Conservation (phyloP, 2,113 vertebrate genomes). For the Colius striatus region DNA sequence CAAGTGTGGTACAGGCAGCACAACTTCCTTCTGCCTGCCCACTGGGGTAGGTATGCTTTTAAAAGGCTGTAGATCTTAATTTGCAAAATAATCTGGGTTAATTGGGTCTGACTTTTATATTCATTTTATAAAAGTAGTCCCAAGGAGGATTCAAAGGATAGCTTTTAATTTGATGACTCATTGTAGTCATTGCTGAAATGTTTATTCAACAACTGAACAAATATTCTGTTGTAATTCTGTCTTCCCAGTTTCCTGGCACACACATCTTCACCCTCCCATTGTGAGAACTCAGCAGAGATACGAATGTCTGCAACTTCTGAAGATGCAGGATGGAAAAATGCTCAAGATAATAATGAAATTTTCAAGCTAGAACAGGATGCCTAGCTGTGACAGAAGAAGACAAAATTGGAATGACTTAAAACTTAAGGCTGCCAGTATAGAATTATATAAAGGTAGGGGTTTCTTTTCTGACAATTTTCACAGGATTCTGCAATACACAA, state of each 20-base stretch:
- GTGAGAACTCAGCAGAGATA: background rate
- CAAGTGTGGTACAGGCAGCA: background rate
- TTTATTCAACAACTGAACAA: background rate
- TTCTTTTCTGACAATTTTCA: background rate
- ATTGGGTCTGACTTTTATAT: background rate
- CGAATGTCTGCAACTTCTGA: background rate
- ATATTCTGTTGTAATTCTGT: background rate
- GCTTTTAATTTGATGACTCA: background rate
- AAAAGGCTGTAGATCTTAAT: background rate
- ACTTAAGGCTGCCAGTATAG: background rate
- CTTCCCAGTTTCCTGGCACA: background rate
- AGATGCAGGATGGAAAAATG: background rate
- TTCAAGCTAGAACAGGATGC: slow-evolving; percentile 6
- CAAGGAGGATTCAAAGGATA: background rate
- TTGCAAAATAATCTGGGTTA: background rate
- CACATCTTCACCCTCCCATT: background rate
- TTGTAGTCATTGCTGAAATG: background rate
- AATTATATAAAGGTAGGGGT: background rate
- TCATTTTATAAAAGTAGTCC: background rate
- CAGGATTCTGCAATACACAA: background rate
- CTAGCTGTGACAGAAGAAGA: background rate
- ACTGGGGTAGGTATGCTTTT: background rate
- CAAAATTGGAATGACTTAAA: slow-evolving; percentile 22
- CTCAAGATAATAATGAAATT: slow-evolving; percentile 11
- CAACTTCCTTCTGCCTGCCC: background rate